Conservation (phyloP, 2,888 invertebrate genomes). For the Nemapogon koenigi region DNA sequence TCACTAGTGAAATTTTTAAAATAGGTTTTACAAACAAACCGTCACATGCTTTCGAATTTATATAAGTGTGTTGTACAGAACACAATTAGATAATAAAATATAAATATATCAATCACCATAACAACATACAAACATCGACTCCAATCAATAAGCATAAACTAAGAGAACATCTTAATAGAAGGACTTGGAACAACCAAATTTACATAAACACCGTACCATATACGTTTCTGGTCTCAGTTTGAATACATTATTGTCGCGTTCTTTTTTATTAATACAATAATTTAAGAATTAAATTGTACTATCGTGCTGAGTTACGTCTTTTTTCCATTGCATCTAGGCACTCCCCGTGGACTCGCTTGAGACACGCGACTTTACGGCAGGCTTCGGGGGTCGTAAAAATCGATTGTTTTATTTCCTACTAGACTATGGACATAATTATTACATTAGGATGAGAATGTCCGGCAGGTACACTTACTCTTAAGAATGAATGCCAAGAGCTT, state of each 20-base stretch:
- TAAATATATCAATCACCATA: too few species aligned
- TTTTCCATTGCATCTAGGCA: conserved; percentile 18
- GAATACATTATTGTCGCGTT: conserved; percentile 46
- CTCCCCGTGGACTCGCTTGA: conserved; percentile 22
- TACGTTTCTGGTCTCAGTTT: conserved; percentile 38
- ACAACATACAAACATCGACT: too few species aligned
- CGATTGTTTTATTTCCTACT: conserved; percentile 31
- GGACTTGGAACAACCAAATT: conserved; percentile 31
- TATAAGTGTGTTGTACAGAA: too few species aligned
- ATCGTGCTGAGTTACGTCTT: conserved; percentile 8
- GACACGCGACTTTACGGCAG: conserved; percentile 11
- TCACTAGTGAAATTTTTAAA: too few species aligned
- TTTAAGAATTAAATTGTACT: conserved; percentile 44
- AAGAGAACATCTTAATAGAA: conserved; percentile 48
- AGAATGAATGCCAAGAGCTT: too few species aligned
- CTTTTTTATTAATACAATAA: conserved; percentile 52
- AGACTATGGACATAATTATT: conserved; percentile 8
- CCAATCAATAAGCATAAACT: conserved; percentile 29
- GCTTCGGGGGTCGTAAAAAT: conserved; percentile 36
- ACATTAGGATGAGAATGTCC: conserved; percentile 4
- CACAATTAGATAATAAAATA: too few species aligned
- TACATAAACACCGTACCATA: conserved; percentile 53
- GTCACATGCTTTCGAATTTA: too few species aligned
- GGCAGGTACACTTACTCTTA: conserved; percentile 4
- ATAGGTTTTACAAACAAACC: too few species aligned